A percentile compares a stretch with the other conserved stretches of the same genome.
Conservation (phyloP, 1,140 invertebrate genomes). For the Hylyphantes graminicola region DNA sequence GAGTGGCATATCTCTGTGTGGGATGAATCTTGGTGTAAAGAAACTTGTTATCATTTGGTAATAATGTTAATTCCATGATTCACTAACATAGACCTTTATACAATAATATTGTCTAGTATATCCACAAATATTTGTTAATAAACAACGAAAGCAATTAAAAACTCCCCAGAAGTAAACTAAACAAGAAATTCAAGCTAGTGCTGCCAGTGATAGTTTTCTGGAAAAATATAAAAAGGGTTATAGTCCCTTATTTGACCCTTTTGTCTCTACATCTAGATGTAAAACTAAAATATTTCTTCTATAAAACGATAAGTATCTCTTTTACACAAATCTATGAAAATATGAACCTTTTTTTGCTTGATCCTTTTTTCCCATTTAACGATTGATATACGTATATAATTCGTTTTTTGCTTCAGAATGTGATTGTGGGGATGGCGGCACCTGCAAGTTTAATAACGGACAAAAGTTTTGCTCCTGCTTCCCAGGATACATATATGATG, state of each 20-base stretch:
- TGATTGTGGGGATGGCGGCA: not conserved
- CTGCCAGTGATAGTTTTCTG: not conserved
- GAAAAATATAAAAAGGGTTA: not conserved
- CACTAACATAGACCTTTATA: too few relatives aligned
- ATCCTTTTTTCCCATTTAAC: not conserved
- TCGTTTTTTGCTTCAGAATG: not conserved
- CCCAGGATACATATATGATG: not conserved
- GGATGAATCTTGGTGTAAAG: too few relatives aligned
- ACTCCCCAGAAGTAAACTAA: too few relatives aligned
- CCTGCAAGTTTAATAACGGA: not conserved
- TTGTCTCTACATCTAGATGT: not conserved
- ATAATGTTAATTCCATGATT: too few relatives aligned
- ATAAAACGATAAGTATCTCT: not conserved
- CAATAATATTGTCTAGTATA: too few relatives aligned
- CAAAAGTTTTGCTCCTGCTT: conserved; percentile 2
- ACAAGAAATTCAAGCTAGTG: too few relatives aligned
- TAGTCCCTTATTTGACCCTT: not conserved
- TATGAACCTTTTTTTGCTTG: not conserved
- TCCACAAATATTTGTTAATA: too few relatives aligned
- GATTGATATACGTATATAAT: not conserved
- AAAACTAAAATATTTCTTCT: not conserved
- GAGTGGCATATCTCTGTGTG: too few relatives aligned
- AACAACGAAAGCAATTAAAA: too few relatives aligned
- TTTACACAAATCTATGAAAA: not conserved
- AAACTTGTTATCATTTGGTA: too few relatives aligned